Conservation (phyloP, 1,140 invertebrate species). For the Steinernema feltiae region DNA sequence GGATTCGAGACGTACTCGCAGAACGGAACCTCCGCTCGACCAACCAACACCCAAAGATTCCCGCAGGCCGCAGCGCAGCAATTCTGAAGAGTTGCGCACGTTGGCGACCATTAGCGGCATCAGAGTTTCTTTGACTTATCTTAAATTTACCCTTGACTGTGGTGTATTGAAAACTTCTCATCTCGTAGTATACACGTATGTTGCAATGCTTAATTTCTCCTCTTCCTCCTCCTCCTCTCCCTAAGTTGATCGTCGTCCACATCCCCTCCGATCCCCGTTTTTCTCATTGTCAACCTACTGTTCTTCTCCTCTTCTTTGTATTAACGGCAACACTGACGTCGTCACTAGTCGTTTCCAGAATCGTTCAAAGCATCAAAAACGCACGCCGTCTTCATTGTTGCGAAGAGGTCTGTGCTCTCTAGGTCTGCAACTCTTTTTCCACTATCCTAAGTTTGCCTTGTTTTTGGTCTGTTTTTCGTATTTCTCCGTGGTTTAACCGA, state of each 20-base stretch:
- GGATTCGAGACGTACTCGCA: neutral
- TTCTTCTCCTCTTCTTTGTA: neutral
- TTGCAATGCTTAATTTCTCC: neutral
- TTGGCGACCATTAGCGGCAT: neutral
- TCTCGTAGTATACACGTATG: neutral
- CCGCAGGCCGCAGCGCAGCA: neutral
- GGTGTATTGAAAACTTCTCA: constrained; percentile 6
- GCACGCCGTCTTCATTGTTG: neutral
- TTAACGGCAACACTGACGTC: neutral
- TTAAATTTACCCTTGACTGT: constrained; percentile 7
- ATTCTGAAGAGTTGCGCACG: neutral
- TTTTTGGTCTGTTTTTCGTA: constrained; percentile 5
- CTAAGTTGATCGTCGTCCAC: neutral
- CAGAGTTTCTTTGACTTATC: constrained; percentile 7
- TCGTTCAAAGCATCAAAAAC: neutral
- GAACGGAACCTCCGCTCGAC: neutral
- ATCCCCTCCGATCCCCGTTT: neutral
- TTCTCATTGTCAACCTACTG: neutral
- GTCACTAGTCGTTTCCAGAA: neutral
- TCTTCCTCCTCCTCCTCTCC: neutral
- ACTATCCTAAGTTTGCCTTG: constrained; percentile 9
- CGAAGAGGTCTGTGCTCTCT: neutral
- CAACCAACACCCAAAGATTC: neutral
- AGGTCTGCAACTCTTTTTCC: neutral
- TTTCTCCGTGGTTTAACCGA: constrained; percentile 7